A percentile compares a stretch with the other conserved stretches of the same genome.
These are phyloP conservation scores for Lordiphosa collinella DNA, from an alignment of 1,140 invertebrate species.

Conservation along the genomic window DNA sequence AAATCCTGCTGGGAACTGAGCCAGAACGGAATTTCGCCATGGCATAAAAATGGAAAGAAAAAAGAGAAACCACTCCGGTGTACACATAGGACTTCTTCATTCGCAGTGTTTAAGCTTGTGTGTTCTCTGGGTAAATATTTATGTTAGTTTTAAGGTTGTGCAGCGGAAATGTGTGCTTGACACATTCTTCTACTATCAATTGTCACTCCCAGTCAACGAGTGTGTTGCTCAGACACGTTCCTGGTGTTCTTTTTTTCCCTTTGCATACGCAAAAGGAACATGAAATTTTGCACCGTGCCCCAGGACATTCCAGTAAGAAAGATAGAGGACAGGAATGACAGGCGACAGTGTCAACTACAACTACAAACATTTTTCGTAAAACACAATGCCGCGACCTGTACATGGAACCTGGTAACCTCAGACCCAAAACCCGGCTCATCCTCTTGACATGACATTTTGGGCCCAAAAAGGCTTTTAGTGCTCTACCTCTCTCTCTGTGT, in stretches of 20 bases:
- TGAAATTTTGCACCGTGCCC: constrained; percentile 27
- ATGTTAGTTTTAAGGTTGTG: constrained; percentile 34
- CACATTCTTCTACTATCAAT: constrained; percentile 21
- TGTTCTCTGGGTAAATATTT: constrained; percentile 33
- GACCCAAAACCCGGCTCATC: constrained; percentile 19
- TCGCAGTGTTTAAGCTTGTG: too few relatives aligned
- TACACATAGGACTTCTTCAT: too few relatives aligned
- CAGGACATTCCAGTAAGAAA: constrained; percentile 4
- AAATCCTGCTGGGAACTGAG: too few relatives aligned
- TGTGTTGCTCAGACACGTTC: constrained; percentile 24
- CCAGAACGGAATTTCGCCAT: too few relatives aligned
- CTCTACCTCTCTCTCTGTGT: too few relatives aligned
- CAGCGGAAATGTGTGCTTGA: constrained; percentile 46
- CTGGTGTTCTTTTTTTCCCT: not conserved
- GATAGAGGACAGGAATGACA: constrained; percentile 19
- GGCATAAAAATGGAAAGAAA: too few relatives aligned
- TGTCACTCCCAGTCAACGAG: constrained; percentile 27
- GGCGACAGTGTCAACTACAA: constrained; percentile 40
- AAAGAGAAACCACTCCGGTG: too few relatives aligned
- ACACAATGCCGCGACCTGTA: constrained; percentile 34
- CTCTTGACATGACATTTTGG: constrained; percentile 22
- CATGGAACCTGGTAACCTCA: not conserved
- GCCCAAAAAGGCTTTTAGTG: constrained; percentile 15
- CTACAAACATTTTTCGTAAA: constrained; percentile 24
- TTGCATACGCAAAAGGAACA: constrained; percentile 10